These are phyloP conservation scores for Sminthurinus aureus DNA, from an alignment of 2,888 invertebrate genomes.

Conservation along the genomic window DNA sequence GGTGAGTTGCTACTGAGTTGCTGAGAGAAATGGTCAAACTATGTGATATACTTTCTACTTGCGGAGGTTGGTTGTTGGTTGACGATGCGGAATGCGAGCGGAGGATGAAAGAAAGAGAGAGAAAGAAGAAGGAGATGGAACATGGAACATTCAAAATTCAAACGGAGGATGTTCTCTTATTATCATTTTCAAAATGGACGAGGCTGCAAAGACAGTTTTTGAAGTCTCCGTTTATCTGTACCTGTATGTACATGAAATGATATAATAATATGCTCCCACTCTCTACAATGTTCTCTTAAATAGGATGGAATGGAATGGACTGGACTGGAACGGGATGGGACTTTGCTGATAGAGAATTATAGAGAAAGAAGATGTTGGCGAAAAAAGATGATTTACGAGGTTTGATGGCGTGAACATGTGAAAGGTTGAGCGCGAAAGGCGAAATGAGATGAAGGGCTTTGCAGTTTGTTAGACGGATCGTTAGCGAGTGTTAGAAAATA, in stretches of 20 bases:
- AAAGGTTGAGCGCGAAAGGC: neutral
- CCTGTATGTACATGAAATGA: neutral
- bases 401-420: slow-evolving; percentile 12
- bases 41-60: neutral
- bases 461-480: neutral
- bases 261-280: no score
- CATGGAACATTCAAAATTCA: neutral
- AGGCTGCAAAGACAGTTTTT: neutral
- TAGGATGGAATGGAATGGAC: neutral
- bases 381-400: slow-evolving; percentile 9
- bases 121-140: neutral
- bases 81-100: neutral
- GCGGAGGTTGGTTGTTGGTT: neutral
- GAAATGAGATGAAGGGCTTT: slow-evolving; percentile 5
- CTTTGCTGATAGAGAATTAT: no score
- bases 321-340: neutral
- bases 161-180: neutral
- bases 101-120: neutral
- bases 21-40: neutral
- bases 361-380: neutral
- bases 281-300: neutral
- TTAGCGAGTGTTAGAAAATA: neutral
- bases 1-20: no score
- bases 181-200: neutral
- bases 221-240: no score